phyloP scores from a whole-genome alignment of 2,888 invertebrate genomes.

The Sisyra terminalis region DNA sequence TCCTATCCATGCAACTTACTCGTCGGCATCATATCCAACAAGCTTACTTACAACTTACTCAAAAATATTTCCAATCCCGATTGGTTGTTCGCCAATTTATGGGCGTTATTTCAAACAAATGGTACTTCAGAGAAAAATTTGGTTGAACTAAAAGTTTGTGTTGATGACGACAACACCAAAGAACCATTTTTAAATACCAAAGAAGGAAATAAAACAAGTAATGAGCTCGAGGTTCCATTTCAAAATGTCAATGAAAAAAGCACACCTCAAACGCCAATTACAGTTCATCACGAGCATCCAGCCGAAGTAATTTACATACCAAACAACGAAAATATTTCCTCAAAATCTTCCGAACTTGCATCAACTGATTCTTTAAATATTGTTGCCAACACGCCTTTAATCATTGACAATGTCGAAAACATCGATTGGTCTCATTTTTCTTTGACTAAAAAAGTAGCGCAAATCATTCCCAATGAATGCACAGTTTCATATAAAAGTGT shows the following conservation, averaged over 20 bases:
- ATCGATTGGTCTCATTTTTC: slow-evolving; percentile 7
- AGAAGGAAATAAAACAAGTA: neutral
- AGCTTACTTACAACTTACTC: slow-evolving; percentile 32
- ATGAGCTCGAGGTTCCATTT: neutral
- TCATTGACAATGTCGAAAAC: slow-evolving; percentile 4
- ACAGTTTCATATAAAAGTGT: slow-evolving; percentile 1
- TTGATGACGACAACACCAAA: neutral
- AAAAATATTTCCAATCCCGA: slow-evolving; percentile 32
- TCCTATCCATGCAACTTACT: slow-evolving; percentile 46
- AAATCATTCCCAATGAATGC: neutral
- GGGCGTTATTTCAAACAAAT: too few species aligned
- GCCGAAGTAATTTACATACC: slow-evolving; percentile 2
- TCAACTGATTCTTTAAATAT: too few species aligned
- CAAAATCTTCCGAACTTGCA: too few species aligned
- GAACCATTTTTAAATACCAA: neutral
- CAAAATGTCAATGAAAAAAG: neutral
- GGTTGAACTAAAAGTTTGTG: slow-evolving; percentile 11
- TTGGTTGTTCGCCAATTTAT: slow-evolving; percentile 16
- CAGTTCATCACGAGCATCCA: slow-evolving; percentile 1
- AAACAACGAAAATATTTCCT: too few species aligned
- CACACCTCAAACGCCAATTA: neutral
- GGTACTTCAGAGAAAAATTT: slow-evolving; percentile 2
- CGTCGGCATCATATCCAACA: slow-evolving; percentile 41
- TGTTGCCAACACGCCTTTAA: neutral
- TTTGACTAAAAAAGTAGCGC: neutral